Conservation (phyloP, 2,888 invertebrate species). For the Cantharis rufa region DNA sequence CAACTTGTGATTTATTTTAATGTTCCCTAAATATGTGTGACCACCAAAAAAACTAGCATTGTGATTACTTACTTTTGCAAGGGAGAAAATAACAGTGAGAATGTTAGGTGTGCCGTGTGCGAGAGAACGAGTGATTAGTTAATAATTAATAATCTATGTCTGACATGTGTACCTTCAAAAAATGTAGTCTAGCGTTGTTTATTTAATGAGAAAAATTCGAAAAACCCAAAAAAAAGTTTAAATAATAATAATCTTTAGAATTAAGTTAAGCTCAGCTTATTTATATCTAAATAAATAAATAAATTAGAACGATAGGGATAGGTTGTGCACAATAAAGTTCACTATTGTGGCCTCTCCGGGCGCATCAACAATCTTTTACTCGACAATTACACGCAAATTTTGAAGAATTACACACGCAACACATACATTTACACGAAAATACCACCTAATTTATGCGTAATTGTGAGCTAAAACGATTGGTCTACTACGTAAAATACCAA, state of each 20-base stretch:
- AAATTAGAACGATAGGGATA: constrained; percentile 50
- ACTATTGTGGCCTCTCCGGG: constrained; percentile 41
- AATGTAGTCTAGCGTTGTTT: constrained; percentile 52
- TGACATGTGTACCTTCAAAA: constrained; percentile 55
- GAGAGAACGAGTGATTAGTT: constrained; percentile 20
- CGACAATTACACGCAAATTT: constrained; percentile 1
- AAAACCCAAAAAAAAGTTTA: constrained; percentile 42
- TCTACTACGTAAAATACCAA: constrained; percentile 29
- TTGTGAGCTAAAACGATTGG: constrained; percentile 17
- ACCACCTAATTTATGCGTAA: constrained; percentile 14
- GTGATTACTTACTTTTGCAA: constrained; percentile 52
- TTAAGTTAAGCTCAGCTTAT: constrained; percentile 50
- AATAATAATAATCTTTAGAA: constrained; percentile 29
- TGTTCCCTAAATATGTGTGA: constrained; percentile 15
- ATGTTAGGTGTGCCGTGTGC: constrained; percentile 14
- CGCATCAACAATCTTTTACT: constrained; percentile 16
- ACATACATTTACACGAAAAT: not conserved
- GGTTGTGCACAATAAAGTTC: constrained; percentile 47
- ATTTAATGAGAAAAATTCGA: constrained; percentile 42
- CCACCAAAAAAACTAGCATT: constrained; percentile 43
- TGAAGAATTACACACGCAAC: not conserved
- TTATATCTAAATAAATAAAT: constrained; percentile 59
- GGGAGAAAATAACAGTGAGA: constrained; percentile 46
- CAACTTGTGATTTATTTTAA: constrained; percentile 3
- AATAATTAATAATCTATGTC: constrained; percentile 49